Evolutionary conservation across 2,888 invertebrate species (phyloP).

Genomic region (Oscheius myriophilus): DNA sequence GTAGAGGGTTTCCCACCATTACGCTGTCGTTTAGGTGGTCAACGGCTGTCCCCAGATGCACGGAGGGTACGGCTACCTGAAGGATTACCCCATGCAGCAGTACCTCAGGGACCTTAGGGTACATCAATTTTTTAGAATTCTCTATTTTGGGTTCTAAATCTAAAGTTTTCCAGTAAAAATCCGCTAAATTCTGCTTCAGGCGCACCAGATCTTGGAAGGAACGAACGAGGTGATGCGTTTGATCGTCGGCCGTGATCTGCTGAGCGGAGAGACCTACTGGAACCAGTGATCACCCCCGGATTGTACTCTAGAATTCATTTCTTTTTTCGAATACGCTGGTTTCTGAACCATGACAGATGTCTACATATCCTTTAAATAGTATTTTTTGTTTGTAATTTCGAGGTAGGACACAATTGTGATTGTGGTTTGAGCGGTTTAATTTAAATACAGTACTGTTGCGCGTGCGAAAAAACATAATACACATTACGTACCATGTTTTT

Average conservation of each 20-base stretch:
- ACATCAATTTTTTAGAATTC: conserved; percentile 69
- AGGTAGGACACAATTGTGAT: too few relatives aligned
- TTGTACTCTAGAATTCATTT: not conserved
- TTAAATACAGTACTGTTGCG: too few relatives aligned
- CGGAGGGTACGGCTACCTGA: conserved; percentile 77
- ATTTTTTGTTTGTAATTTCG: too few relatives aligned
- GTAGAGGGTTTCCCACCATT: conserved; percentile 62
- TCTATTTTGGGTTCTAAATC: too few relatives aligned
- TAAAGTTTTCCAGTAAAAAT: too few relatives aligned
- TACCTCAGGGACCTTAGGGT: conserved; percentile 75
- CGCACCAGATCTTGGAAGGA: conserved; percentile 61
- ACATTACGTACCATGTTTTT: too few relatives aligned
- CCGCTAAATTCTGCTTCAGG: not conserved
- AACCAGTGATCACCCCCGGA: not conserved
- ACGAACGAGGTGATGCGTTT: conserved; percentile 63
- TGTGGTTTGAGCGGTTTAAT: too few relatives aligned
- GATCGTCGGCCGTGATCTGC: conserved; percentile 44
- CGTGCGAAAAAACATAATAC: too few relatives aligned
- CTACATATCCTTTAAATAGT: too few relatives aligned
- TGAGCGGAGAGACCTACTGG: conserved; percentile 36
- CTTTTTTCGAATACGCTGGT: too few relatives aligned
- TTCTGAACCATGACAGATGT: too few relatives aligned
- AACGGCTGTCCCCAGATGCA: conserved; percentile 76
- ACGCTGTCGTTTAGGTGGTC: conserved; percentile 72
- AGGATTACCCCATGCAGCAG: conserved; percentile 77